Evolutionary conservation across 35 echinoderm and acorn worm species (phyloP), one percentile per base, ranked within the genome.

Genomic region (Diadema setosum): DNA sequence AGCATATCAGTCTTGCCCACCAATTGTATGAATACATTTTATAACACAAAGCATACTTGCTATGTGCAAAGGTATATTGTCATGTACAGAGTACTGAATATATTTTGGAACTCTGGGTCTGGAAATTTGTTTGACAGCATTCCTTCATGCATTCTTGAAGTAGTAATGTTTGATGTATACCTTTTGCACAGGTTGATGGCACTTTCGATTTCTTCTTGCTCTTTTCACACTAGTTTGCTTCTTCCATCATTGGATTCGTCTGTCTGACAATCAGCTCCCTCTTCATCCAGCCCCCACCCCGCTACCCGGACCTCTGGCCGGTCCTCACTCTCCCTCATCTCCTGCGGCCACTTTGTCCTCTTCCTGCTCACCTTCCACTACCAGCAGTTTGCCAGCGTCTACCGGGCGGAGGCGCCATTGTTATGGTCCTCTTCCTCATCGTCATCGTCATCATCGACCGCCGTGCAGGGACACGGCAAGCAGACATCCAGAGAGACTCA

Each of bases 281-380:
- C 1, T 2, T 63, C 4, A 45, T 94, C 14, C 39, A 78, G 74
- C 81, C 93, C 40, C 96, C 96, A 3, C 30, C 45, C 9, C 87
- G 87, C 39, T 99, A 89, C 61, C 96, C 96, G 15, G 96, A 99
- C 42, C 61, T 99, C 6, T 95, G 60, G 56, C 89, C 92, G 2
- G 89, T 99, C 25, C 59, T 94, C n/a, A 5, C 49, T 95, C 44
- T 99, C 96, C 11, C 58, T 83, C 0, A 94, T 83, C 48, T 88
- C 92, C 73, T 99, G 96, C 52, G 75, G 60, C 16, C 96, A 99
- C 70, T 99, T 99, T 74, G 18, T 99, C 23, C 52, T 91, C 17
- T 99, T 99, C 41, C 84, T 95, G 5, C 16, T 90, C 35, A 80
- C 45, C 43, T 99, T 94, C 42, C 82, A 95, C 20, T 83, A 86